Percentiles rank a stretch among this genome's conserved stretches.
These are phyloP conservation scores for Engraulis encrasicolus DNA, from an alignment of 2,113 vertebrate species.

Conservation along the genomic window DNA sequence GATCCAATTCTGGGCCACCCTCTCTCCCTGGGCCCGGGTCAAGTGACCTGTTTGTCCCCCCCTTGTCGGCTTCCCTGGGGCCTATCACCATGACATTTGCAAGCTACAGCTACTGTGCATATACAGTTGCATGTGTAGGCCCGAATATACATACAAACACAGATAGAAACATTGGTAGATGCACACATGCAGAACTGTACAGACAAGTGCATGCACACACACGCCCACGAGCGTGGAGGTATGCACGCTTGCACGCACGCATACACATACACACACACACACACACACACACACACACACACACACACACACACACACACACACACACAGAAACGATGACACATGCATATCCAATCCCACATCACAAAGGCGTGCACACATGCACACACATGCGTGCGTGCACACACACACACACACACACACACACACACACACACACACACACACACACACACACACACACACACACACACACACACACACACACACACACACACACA, in stretches of 20 bases:
- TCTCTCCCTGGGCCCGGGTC: too few relatives aligned
- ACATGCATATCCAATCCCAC: too few relatives aligned
- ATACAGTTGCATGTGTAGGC: too few relatives aligned
- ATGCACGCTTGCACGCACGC: not conserved
- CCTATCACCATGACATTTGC: too few relatives aligned
- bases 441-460: conserved; percentile 48
- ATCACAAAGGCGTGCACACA: too few relatives aligned
- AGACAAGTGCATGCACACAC: conserved; percentile 40
- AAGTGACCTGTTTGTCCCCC: too few relatives aligned
- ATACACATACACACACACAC: conserved; percentile 28
- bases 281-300: not conserved
- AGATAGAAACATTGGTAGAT: too few relatives aligned
- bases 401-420: not conserved
- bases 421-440: conserved; percentile 57
- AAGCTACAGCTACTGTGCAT: too few relatives aligned
- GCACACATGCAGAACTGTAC: not conserved
- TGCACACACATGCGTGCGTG: conserved; percentile 25
- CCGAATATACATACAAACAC: conserved; percentile 15
- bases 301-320: conserved; percentile 20
- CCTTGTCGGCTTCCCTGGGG: too few relatives aligned
- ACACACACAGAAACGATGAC: conserved; percentile 5
- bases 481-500: not conserved
- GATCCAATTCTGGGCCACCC: too few relatives aligned
- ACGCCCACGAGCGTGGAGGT: not conserved
- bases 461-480: conserved; percentile 27